A percentile compares a stretch with the other conserved stretches of the same genome.
phyloP scores from a whole-genome alignment of 2,797 vertebrate genomes.

The Philypnodon macrostomus region DNA sequence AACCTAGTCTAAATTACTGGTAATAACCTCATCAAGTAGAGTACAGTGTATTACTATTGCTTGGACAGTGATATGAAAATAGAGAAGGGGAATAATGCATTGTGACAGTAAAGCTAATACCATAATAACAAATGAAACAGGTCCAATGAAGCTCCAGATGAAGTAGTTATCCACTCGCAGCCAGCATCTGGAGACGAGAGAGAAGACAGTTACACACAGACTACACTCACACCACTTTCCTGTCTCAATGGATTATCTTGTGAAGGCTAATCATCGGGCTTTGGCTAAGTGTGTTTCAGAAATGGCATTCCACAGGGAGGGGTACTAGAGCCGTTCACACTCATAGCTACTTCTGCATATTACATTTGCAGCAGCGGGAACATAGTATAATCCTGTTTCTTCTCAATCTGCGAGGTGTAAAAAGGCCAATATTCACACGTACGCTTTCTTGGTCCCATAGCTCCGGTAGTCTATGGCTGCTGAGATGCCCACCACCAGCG shows the following conservation, averaged over 20 bases:
- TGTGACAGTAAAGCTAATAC: slow-evolving; percentile 74
- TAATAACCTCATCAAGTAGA: too few relatives aligned
- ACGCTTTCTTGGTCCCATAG: slow-evolving; percentile 96
- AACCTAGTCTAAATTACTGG: rapidly evolving
- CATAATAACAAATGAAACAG: slow-evolving; percentile 92
- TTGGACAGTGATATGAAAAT: slow-evolving; percentile 30
- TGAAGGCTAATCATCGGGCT: slow-evolving; percentile 74
- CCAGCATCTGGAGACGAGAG: slow-evolving; percentile 84
- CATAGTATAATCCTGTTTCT: slow-evolving; percentile 58
- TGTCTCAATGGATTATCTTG: slow-evolving; percentile 70
- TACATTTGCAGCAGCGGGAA: slow-evolving; percentile 65
- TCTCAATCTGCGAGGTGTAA: slow-evolving; percentile 74
- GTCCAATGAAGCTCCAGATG: slow-evolving; percentile 96
- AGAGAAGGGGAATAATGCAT: slow-evolving; percentile 24
- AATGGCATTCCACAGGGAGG: slow-evolving; percentile 63
- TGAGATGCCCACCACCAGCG: slow-evolving; percentile 90
- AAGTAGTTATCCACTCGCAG: slow-evolving; percentile 94
- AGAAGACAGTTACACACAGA: slow-evolving; percentile 38
- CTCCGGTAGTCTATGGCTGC: slow-evolving; percentile 93
- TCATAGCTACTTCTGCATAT: slow-evolving; percentile 55
- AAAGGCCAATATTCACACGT: slow-evolving; percentile 74
- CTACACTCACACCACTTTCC: slow-evolving; percentile 48
- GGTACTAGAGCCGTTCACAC: slow-evolving; percentile 53
- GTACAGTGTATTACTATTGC: too few relatives aligned
- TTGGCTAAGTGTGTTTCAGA: slow-evolving; percentile 71